A percentile compares a stretch with the other conserved stretches of the same genome.
Conservation (phyloP, 2,113 vertebrate species). For the Centropus bengalensis region DNA sequence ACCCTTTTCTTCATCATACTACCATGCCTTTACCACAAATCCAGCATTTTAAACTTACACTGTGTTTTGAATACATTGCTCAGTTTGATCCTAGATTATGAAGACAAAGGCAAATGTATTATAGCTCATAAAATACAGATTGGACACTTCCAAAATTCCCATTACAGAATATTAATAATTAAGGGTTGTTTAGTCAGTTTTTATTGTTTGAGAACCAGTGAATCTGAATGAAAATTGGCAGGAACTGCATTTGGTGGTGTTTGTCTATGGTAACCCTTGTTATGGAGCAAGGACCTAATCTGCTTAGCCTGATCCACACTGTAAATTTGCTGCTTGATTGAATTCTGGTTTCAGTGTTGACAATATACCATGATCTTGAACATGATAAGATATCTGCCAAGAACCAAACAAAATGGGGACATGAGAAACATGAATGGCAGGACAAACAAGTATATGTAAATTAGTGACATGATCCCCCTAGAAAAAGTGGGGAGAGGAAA, state of each 20-base stretch:
- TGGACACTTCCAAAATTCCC: not conserved
- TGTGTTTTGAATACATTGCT: not conserved
- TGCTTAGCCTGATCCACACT: constrained; percentile 24
- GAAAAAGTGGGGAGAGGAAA: not conserved
- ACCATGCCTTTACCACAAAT: not conserved
- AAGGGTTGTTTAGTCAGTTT: not conserved
- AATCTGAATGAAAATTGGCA: not conserved
- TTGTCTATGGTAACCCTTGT: not conserved
- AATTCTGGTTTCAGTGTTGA: constrained; percentile 26
- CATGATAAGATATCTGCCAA: not conserved
- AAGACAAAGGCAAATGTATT: not conserved
- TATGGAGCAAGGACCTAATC: not conserved
- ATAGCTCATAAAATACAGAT: not conserved
- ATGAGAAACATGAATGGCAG: not conserved
- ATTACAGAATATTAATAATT: not conserved
- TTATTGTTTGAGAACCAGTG: not conserved
- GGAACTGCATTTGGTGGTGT: not conserved
- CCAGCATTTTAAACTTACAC: not conserved
- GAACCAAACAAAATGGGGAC: not conserved
- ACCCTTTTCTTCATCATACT: not conserved
- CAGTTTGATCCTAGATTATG: not conserved
- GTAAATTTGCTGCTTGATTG: constrained; percentile 27
- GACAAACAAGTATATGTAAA: not conserved
- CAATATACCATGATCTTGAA: not conserved
- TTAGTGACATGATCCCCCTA: not conserved